Evolutionary conservation across 1,140 invertebrate species (phyloP).

Genomic region (Saxidomus purpurata): DNA sequence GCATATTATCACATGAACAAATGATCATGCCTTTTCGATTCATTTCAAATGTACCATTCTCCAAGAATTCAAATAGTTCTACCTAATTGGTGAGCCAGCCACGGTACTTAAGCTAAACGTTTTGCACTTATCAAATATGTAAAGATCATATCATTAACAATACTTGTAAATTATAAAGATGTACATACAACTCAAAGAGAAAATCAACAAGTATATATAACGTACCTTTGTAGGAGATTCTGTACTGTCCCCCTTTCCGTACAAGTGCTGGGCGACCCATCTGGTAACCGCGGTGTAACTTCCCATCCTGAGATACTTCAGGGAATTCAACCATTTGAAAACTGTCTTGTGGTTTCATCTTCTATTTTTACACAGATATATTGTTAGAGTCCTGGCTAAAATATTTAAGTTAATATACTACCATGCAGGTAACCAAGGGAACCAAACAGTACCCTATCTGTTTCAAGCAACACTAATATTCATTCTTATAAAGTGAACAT

Average conservation of each 20-base stretch:
- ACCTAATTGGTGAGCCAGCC: too few relatives aligned
- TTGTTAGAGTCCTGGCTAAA: not conserved
- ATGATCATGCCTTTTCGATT: too few relatives aligned
- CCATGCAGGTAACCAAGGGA: not conserved
- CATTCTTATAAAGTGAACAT: not conserved
- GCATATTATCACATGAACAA: too few relatives aligned
- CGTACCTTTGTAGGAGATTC: conserved; percentile 75
- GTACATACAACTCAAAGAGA: too few relatives aligned
- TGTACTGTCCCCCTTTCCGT: conserved; percentile 79
- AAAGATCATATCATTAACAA: too few relatives aligned
- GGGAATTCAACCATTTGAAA: conserved; percentile 66
- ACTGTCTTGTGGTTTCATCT: conserved; percentile 30
- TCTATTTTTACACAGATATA: not conserved
- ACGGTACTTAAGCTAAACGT: too few relatives aligned
- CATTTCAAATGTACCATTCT: too few relatives aligned
- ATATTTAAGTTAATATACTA: not conserved
- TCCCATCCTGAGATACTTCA: not conserved
- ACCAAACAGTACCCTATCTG: not conserved
- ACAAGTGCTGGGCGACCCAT: conserved; percentile 76
- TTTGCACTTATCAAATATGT: too few relatives aligned
- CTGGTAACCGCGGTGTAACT: conserved; percentile 68
- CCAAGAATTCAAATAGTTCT: too few relatives aligned
- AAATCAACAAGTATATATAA: not conserved
- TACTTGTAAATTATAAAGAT: too few relatives aligned
- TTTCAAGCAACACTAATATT: not conserved